Conservation (phyloP, 2,888 invertebrate species). For the Synergus gifuensis region DNA sequence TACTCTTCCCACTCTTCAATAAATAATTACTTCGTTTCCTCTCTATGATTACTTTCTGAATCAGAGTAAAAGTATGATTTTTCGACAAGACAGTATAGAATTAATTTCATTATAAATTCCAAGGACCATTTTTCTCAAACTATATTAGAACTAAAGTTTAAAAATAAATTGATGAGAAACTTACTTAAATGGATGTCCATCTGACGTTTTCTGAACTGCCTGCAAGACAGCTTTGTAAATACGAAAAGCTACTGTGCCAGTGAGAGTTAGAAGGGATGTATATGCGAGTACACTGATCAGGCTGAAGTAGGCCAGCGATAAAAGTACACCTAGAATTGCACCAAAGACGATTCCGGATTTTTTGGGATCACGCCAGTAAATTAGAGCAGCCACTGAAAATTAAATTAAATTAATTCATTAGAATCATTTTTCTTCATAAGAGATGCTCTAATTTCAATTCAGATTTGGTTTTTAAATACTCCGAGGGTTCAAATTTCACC, state of each 20-base stretch:
- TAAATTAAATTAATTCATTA: conserved; percentile 60
- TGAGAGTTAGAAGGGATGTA: conserved; percentile 90
- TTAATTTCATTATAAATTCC: no score
- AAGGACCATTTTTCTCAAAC: no score
- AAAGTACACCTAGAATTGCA: conserved; percentile 90
- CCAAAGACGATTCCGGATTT: conserved; percentile 97
- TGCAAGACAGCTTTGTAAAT: conserved; percentile 97
- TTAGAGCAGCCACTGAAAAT: conserved; percentile 93
- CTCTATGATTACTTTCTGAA: no score
- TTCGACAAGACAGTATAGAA: no score
- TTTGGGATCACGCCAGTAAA: conserved; percentile 98
- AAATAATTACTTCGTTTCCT: no score
- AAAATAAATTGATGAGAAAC: conserved; percentile 69
- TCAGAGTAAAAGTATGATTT: no score
- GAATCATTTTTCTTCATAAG: neutral
- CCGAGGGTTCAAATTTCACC: neutral
- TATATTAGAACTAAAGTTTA: neutral
- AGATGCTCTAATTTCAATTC: neutral
- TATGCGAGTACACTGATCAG: conserved; percentile 97
- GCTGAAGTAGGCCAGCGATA: conserved; percentile 96
- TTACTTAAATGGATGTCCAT: conserved; percentile 99
- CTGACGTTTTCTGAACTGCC: conserved; percentile 96
- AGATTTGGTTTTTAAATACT: neutral
- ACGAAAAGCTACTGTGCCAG: conserved; percentile 94
- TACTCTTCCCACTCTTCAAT: neutral